phyloP scores from a whole-genome alignment of 1,140 invertebrate species.

The Scaptomyza hsui region DNA sequence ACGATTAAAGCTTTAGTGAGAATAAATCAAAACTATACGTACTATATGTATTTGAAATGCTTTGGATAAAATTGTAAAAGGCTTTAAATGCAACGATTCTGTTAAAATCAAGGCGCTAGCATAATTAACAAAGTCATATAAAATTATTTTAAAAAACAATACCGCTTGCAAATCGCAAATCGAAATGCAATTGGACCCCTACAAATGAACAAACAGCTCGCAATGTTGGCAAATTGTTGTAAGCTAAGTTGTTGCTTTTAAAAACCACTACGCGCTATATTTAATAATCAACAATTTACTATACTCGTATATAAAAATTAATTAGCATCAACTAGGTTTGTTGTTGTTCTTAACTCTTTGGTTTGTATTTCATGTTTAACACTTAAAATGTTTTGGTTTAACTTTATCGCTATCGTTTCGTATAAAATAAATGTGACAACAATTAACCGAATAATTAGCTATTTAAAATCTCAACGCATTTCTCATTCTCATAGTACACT shows the following conservation, averaged over 20 bases:
- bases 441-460: conserved; percentile 76
- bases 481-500: conserved; percentile 18
- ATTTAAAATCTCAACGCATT: conserved; percentile 70
- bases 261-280: conserved; percentile 74
- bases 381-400: conserved; percentile 53
- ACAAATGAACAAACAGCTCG: conserved; percentile 15
- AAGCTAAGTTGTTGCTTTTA: conserved; percentile 48
- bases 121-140: conserved; percentile 49
- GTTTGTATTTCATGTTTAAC: conserved; percentile 68
- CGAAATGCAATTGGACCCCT: conserved; percentile 12
- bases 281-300: conserved; percentile 81
- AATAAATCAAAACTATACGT: conserved; percentile 31
- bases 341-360: conserved; percentile 65
- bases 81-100: conserved; percentile 7
- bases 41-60: background rate
- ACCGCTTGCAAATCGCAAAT: background rate
- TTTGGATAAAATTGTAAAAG: conserved; percentile 3
- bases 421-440: conserved; percentile 75
- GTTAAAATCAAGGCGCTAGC: conserved; percentile 58
- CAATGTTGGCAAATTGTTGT: conserved; percentile 30
- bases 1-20: conserved; percentile 75
- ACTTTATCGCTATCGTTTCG: conserved; percentile 18
- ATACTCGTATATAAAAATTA: conserved; percentile 71
- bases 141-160: background rate
- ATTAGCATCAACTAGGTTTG: conserved; percentile 67